Evolutionary conservation across 2,113 vertebrate genomes (phyloP).

Genomic region (Ivindomyrus marchei): DNA sequence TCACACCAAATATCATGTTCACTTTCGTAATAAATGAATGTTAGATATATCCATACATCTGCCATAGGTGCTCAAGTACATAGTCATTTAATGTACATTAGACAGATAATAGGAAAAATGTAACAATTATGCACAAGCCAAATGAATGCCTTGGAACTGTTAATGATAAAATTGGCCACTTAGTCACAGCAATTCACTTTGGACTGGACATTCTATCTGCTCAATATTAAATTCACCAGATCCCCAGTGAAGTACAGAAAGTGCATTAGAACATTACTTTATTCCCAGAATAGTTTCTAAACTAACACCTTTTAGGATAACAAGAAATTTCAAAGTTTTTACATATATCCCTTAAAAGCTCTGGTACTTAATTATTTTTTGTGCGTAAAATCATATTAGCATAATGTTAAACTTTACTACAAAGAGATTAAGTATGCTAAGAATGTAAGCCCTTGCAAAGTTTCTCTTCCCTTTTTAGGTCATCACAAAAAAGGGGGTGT

Average conservation of each 20-base stretch:
- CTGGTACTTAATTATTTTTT: not conserved
- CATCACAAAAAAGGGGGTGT: not conserved
- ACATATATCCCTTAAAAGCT: not conserved
- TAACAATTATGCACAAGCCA: not conserved
- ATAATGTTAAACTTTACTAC: not conserved
- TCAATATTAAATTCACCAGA: not conserved
- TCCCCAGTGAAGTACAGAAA: not conserved
- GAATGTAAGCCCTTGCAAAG: not conserved
- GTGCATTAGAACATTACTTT: not conserved
- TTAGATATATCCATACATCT: not conserved
- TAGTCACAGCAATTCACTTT: not conserved
- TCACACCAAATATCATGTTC: not conserved
- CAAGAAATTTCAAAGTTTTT: not conserved
- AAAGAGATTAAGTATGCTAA: not conserved
- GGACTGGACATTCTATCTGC: not conserved
- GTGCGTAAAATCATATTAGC: not conserved
- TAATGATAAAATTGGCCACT: not conserved
- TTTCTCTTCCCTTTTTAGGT: not conserved
- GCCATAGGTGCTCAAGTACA: not conserved
- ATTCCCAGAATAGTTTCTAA: not conserved
- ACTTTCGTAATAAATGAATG: not conserved
- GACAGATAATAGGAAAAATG: not conserved
- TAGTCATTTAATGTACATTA: not conserved
- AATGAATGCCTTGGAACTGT: not conserved
- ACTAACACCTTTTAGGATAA: not conserved